A percentile compares a stretch with the other conserved stretches of the same genome.
Conservation (phyloP, 2,797 vertebrate genomes). For the Sphenopsis melanotis region DNA sequence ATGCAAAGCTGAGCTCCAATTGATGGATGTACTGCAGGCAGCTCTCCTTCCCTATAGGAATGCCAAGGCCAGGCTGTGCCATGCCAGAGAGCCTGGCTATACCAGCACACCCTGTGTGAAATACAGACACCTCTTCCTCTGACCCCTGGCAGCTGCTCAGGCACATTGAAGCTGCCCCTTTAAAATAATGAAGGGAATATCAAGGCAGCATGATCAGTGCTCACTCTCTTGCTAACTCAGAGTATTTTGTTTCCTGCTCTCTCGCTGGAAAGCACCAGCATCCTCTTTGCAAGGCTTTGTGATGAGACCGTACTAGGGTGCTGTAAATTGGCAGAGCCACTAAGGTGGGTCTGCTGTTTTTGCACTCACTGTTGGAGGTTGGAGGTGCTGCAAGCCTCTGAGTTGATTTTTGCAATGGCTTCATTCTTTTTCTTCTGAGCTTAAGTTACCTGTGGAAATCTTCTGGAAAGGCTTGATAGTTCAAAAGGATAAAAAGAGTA, state of each 20-base stretch:
- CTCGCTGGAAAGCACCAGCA: not conserved
- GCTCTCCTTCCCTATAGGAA: not conserved
- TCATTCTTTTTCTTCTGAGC: not conserved
- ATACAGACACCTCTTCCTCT: not conserved
- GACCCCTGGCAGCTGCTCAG: not conserved
- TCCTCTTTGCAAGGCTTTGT: not conserved
- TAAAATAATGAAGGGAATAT: not conserved
- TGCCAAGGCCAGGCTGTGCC: not conserved
- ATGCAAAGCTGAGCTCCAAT: not conserved
- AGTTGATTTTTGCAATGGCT: not conserved
- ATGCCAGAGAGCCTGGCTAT: not conserved
- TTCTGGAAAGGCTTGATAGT: not conserved
- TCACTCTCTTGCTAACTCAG: fast-evolving
- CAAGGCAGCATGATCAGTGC: fast-evolving
- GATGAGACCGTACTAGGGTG: fast-evolving
- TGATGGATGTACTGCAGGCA: not conserved
- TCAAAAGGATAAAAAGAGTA: not conserved
- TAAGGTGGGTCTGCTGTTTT: not conserved
- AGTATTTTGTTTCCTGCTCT: not conserved
- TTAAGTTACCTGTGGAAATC: not conserved
- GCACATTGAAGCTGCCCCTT: not conserved
- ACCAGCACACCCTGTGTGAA: not conserved
- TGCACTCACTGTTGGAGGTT: fast-evolving
- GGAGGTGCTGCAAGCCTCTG: not conserved
- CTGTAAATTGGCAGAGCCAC: not conserved